Conservation (phyloP, 2,113 vertebrate species). For the Gopherus flavomarginatus region DNA sequence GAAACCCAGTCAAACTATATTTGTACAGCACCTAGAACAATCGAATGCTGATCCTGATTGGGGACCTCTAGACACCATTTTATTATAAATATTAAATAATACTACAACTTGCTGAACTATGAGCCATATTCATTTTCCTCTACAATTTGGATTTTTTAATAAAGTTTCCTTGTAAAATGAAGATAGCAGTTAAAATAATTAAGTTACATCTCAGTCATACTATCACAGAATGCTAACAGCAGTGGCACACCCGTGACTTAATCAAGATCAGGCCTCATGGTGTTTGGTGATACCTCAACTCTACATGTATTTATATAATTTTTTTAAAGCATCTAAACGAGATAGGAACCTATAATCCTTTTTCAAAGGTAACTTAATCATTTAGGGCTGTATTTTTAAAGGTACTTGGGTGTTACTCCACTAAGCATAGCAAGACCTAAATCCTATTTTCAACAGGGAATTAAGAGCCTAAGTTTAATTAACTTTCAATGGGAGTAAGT, state of each 20-base stretch:
- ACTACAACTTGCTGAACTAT: conserved; percentile 56
- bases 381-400: background rate
- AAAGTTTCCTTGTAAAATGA: conserved; percentile 44
- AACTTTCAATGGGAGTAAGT: background rate
- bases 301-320: background rate
- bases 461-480: no score
- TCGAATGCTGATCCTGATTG: conserved; percentile 29
- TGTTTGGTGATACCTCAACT: conserved; percentile 43
- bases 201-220: conserved; percentile 46
- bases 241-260: conserved; percentile 21
- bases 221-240: conserved; percentile 63
- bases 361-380: background rate
- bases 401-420: background rate
- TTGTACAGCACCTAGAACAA: background rate
- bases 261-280: conserved; percentile 62
- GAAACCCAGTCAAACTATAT: conserved; percentile 9
- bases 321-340: background rate
- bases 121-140: background rate
- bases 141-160: background rate
- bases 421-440: background rate
- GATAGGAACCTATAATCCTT: conserved; percentile 13
- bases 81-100: conserved; percentile 48
- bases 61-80: conserved; percentile 61
- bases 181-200: conserved; percentile 56
- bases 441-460: background rate